Evolutionary conservation across 2,797 vertebrate genomes (phyloP).

Genomic region (Schizothorax lantsangensis): DNA sequence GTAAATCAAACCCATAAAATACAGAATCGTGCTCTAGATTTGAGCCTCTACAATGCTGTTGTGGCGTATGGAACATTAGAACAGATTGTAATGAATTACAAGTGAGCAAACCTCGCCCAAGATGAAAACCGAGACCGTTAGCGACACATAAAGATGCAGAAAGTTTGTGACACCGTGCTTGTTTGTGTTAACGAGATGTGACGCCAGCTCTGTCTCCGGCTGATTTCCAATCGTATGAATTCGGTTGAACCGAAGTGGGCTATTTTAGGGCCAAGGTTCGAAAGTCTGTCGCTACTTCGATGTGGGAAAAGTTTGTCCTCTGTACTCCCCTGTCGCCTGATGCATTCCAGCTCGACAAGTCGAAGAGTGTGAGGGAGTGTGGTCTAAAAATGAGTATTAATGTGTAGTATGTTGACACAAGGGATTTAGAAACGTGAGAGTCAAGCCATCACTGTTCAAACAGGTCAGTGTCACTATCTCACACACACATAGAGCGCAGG

Average conservation of each 20-base stretch:
- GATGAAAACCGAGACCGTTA: background rate
- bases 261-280: slow-evolving; percentile 53
- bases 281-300: slow-evolving; percentile 78
- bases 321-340: slow-evolving; percentile 76
- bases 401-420: slow-evolving; percentile 40
- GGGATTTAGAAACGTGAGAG: slow-evolving; percentile 58
- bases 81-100: slow-evolving; percentile 45
- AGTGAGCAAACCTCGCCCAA: background rate
- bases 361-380: slow-evolving; percentile 34
- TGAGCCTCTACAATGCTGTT: slow-evolving; percentile 35
- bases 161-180: slow-evolving; percentile 38
- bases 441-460: slow-evolving; percentile 58
- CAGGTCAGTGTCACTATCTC: slow-evolving; percentile 57
- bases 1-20: slow-evolving; percentile 57
- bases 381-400: slow-evolving; percentile 43
- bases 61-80: slow-evolving; percentile 39
- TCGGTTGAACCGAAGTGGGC: slow-evolving; percentile 40
- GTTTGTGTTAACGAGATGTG: slow-evolving; percentile 47
- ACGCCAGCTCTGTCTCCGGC: slow-evolving; percentile 23
- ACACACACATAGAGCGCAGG: slow-evolving; percentile 72
- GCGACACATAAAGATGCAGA: background rate
- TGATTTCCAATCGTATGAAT: slow-evolving; percentile 28
- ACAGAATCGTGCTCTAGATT: slow-evolving; percentile 17
- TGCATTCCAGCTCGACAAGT: slow-evolving; percentile 84
- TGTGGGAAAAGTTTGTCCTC: slow-evolving; percentile 96